A percentile compares a stretch with the other conserved stretches of the same genome.
phyloP scores from a whole-genome alignment of 2,113 vertebrate species.

The Dicrurus megarhynchus region DNA sequence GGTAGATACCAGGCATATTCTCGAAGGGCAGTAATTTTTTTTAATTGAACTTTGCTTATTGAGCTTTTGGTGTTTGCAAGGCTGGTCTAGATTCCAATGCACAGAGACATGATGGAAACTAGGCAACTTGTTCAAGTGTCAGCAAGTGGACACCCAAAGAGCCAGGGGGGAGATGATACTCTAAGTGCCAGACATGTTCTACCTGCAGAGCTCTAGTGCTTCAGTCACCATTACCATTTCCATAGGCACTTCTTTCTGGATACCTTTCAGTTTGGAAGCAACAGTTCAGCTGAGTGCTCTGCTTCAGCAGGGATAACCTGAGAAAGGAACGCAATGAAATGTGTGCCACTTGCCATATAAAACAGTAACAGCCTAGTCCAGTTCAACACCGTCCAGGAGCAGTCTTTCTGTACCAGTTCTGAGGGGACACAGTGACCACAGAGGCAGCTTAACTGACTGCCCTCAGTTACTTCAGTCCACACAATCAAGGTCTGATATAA shows the following conservation, averaged over 20 bases:
- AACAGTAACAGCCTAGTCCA: neutral
- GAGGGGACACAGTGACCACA: neutral
- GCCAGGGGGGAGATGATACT: neutral
- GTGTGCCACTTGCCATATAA: neutral
- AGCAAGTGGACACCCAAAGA: neutral
- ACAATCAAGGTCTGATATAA: neutral
- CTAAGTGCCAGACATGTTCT: neutral
- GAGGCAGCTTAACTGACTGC: neutral
- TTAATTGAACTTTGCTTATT: neutral
- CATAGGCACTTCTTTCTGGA: neutral
- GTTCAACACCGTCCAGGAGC: neutral
- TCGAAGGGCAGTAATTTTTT: neutral
- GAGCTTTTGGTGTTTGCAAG: neutral
- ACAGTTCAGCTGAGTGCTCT: neutral
- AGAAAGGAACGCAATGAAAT: neutral
- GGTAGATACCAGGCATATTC: neutral
- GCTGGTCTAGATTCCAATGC: neutral
- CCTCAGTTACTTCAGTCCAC: neutral
- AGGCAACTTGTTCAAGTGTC: neutral
- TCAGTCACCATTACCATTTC: neutral
- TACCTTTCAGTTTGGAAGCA: neutral
- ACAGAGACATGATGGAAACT: neutral
- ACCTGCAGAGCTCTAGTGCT: neutral
- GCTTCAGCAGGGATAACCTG: neutral
- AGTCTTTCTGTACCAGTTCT: neutral